Percentiles rank a stretch among this genome's conserved stretches.
Evolutionary conservation across 2,888 invertebrate genomes (phyloP).

Genomic region (Gandaritis pyraliata): DNA sequence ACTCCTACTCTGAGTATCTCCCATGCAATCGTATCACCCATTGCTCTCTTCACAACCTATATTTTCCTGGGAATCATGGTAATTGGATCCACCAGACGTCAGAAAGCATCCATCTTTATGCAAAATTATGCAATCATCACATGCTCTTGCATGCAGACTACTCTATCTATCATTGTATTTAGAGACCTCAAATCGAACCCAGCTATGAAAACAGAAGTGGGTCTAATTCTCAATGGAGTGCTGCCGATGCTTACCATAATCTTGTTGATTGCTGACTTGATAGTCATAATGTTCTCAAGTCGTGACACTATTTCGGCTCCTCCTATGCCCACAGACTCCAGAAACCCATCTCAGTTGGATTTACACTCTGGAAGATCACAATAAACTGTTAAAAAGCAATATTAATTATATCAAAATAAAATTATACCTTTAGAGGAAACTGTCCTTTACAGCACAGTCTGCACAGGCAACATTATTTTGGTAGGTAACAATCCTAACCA

Average conservation of each 20-base stretch:
- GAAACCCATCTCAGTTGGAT: conserved; percentile 13
- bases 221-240: conserved; percentile 61
- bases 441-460: too few relatives aligned
- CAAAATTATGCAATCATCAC: conserved; percentile 60
- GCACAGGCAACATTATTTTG: too few relatives aligned
- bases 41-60: conserved; percentile 61
- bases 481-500: too few relatives aligned
- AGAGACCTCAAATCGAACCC: conserved; percentile 44
- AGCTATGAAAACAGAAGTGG: conserved; percentile 41
- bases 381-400: not conserved
- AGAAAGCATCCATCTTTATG: conserved; percentile 56
- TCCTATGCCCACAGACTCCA: conserved; percentile 22
- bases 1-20: conserved; percentile 54
- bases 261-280: conserved; percentile 61
- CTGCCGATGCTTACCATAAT: conserved; percentile 63
- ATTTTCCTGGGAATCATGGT: conserved; percentile 58
- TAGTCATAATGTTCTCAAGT: conserved; percentile 55
- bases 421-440: too few relatives aligned
- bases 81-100: conserved; percentile 44
- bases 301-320: conserved; percentile 42
- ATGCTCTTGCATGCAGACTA: conserved; percentile 55
- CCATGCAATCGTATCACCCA: conserved; percentile 64
- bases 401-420: too few relatives aligned
- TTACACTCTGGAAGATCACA: conserved; percentile 12
- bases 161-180: conserved; percentile 56